These are phyloP conservation scores for roundworm (Caenorhabditis elegans) DNA, from an alignment of 1,140 invertebrate species.

Conservation along the genomic window WBcel235 BX284604.4:11785001-11785500, in stretches of 20 bases:
- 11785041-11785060: neutral
- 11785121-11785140: neutral
- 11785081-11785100: conserved; percentile 28
- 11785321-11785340: neutral
- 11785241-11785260: conserved; percentile 1
- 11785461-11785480: neutral
- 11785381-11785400: neutral
- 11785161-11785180: neutral
- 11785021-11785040: neutral
- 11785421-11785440: conserved; percentile 22
- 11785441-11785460: conserved; percentile 33
- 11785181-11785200: conserved; percentile 4
- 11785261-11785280: neutral
- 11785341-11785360: neutral
- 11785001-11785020: neutral
- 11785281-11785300: too few relatives aligned
- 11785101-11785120: conserved; percentile 22
- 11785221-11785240: conserved; percentile 33
- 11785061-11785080: conserved; percentile 4
- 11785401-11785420: conserved; percentile 15
- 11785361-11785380: neutral
- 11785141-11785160: conserved; percentile 30
- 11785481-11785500: neutral
- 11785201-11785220: conserved; percentile 31
- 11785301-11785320: neutral